Evolutionary conservation across 2,113 vertebrate species (phyloP), one percentile per base, ranked within the genome.

Genomic region (Microtus pennsylvanicus): DNA sequence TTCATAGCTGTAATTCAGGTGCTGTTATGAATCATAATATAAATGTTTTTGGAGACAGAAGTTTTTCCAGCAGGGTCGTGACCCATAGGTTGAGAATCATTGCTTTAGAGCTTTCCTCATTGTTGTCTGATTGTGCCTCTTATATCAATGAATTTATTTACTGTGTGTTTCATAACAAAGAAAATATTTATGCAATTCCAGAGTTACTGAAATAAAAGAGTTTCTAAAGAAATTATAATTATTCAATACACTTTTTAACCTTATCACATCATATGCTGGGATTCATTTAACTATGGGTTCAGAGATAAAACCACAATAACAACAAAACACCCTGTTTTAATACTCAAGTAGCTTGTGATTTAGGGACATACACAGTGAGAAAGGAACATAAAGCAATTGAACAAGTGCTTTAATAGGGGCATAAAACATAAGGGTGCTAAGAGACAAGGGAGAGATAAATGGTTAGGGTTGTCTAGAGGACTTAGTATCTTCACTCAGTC

Each of bases 81-180:
- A 38, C 70, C 17, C n/a, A 74, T 9, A 38, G 17, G 19, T n/a
- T 38, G n/a, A 38, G 19, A 74, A 74, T 1, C 70, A 38, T 21
- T 38, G 70, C 75, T 58, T 28, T 50, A 89, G 78, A 83, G 22
- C 65, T 78, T 11, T 50, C 47, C 42, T 92, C 72, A 8, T 72
- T 50, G 76, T 89, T 75, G 42, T 94, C 26, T 38, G 77, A 6
- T 76, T 52, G 33, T 96, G 67, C 74, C 94, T 85, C 81, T 93
- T 93, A 65, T 45, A 58, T 11, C 38, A 96, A 87, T 16, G 12
- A 30, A 35, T 95, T 83, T 93, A 69, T 70, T 91, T 63, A 61
- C 65, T 91, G 38, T 58, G 76, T 76, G 50, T 95, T 90, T 87
- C 17, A 94, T 26, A 87, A 91, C 42, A 91, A 85, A 70, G 13